These are phyloP conservation scores for Premnoplex brunnescens DNA, from an alignment of 2,797 vertebrate species.

Conservation along the genomic window DNA sequence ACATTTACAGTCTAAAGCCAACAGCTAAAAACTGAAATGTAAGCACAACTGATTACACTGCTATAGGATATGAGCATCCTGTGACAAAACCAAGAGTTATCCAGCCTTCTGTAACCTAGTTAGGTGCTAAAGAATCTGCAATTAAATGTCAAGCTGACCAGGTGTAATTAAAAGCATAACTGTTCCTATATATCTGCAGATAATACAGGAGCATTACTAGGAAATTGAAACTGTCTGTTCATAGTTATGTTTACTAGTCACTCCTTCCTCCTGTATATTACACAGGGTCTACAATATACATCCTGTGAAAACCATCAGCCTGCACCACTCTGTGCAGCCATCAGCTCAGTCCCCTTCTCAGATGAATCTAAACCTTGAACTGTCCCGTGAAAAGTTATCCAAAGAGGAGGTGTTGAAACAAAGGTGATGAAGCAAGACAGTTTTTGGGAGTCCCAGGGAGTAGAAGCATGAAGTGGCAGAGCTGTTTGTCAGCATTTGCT, in stretches of 20 bases:
- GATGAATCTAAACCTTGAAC: neutral
- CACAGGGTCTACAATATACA: neutral
- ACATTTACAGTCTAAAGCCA: neutral
- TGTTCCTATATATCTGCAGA: constrained; percentile 18
- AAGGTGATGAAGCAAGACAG: neutral
- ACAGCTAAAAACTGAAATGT: neutral
- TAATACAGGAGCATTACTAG: neutral
- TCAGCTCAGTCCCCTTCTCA: neutral
- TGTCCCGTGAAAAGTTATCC: neutral
- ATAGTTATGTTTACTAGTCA: neutral
- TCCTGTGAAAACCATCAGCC: neutral
- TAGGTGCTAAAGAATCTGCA: constrained; percentile 17
- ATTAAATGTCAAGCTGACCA: neutral
- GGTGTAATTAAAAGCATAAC: constrained; percentile 30
- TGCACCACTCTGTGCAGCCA: accelerated
- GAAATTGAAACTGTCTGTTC: neutral
- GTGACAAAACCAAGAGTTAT: constrained; percentile 28
- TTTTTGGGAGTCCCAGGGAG: neutral
- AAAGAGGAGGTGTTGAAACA: neutral
- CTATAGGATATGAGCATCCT: neutral
- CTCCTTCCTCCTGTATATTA: neutral
- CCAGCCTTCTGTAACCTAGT: neutral
- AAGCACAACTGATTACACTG: constrained; percentile 10
- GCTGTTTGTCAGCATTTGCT: neutral
- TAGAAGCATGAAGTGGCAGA: neutral